Conservation (phyloP, 2,113 vertebrate species). For the Cinclus cinclus region DNA sequence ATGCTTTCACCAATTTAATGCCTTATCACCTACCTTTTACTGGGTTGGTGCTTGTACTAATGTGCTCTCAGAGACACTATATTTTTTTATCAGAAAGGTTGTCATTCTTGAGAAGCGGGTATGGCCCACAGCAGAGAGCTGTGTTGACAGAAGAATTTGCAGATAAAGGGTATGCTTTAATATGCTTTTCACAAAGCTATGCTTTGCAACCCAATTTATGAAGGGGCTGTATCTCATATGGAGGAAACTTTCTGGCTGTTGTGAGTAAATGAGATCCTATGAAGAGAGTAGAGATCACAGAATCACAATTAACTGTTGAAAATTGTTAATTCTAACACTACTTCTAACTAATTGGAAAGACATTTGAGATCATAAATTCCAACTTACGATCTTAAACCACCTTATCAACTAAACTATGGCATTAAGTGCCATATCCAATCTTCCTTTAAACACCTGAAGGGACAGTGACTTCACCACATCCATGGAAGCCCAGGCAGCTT, state of each 20-base stretch:
- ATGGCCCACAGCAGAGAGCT: neutral
- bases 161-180: neutral
- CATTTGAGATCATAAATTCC: neutral
- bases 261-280: neutral
- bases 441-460: neutral
- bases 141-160: neutral
- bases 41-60: neutral
- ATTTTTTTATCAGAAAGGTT: neutral
- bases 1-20: neutral
- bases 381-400: neutral
- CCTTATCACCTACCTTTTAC: neutral
- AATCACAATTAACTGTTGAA: neutral
- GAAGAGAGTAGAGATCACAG: neutral
- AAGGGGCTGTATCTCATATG: neutral
- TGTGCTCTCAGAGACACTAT: neutral
- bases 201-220: neutral
- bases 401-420: neutral
- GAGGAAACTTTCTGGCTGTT: neutral
- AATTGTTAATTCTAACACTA: no score
- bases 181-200: neutral
- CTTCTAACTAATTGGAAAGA: neutral
- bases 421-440: neutral
- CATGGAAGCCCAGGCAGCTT: neutral
- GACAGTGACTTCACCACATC: neutral
- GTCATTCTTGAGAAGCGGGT: neutral